Evolutionary conservation across 2,888 invertebrate species (phyloP).

Genomic region (Ctena decussata): DNA sequence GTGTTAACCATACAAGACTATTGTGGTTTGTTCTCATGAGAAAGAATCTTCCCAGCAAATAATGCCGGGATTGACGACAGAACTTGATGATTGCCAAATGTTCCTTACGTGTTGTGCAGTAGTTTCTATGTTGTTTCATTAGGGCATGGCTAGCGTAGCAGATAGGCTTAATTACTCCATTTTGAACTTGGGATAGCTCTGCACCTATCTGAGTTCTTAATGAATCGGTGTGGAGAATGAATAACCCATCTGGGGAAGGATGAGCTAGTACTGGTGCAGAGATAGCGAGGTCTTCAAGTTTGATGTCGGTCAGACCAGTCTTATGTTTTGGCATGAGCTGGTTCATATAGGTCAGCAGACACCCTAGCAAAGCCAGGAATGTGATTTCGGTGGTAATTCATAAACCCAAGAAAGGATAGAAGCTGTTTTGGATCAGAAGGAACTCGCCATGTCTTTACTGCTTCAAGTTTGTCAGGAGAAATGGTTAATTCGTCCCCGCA

Average conservation of each 20-base stretch:
- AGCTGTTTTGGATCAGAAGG: constrained; percentile 25
- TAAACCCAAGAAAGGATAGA: constrained; percentile 39
- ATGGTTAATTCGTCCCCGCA: constrained; percentile 21
- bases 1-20: not conserved
- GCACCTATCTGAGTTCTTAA: not conserved
- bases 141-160: not conserved
- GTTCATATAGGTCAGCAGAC: constrained; percentile 15
- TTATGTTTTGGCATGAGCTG: not conserved
- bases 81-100: not conserved
- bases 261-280: not conserved
- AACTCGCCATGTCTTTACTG: constrained; percentile 12
- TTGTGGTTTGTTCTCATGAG: not conserved
- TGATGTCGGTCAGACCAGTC: not conserved
- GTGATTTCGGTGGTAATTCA: no score
- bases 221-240: not conserved
- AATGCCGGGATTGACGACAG: not conserved
- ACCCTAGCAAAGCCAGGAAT: constrained; percentile 21
- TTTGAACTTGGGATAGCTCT: not conserved
- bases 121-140: not conserved
- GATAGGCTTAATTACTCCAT: not conserved
- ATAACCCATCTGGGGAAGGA: not conserved
- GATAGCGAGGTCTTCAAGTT: not conserved
- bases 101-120: not conserved
- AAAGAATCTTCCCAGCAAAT: not conserved
- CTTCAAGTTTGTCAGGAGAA: constrained; percentile 12